These are phyloP conservation scores for Oostethus manadensis DNA, from an alignment of 2,113 vertebrate genomes.

Conservation along the genomic window DNA sequence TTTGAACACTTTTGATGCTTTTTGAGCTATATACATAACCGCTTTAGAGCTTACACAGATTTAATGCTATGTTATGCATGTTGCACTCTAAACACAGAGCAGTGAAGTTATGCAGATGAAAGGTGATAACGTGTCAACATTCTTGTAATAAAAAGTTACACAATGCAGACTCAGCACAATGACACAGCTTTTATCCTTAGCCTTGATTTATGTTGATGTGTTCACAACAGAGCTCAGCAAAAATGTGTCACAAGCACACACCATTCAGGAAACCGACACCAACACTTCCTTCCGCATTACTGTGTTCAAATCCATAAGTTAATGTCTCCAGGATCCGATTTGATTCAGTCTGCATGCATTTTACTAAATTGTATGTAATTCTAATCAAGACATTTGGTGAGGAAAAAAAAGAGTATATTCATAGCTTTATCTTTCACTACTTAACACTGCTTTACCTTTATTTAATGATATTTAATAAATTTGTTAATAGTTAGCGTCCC, in stretches of 20 bases:
- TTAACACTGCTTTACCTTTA: too few species aligned
- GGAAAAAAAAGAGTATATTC: constrained; percentile 7
- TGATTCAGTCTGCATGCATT: constrained; percentile 1
- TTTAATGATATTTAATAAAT: too few species aligned
- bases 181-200: constrained; percentile 54
- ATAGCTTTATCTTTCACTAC: background rate
- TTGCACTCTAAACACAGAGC: constrained; percentile 2
- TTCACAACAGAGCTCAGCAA: constrained; percentile 36
- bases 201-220: constrained; percentile 50
- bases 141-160: constrained; percentile 37
- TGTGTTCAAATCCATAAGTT: constrained; percentile 11
- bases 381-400: constrained; percentile 1
- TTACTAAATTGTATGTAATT: constrained; percentile 10
- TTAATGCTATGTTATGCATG: background rate
- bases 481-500: too few species aligned
- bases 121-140: constrained; percentile 27
- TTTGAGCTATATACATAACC: too few species aligned
- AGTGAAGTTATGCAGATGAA: constrained; percentile 24
- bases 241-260: constrained; percentile 41
- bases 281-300: constrained; percentile 31
- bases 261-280: constrained; percentile 47
- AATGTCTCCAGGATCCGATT: constrained; percentile 12
- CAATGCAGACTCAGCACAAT: constrained; percentile 41
- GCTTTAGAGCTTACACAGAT: too few species aligned
- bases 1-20: too few species aligned